phyloP scores from a whole-genome alignment of 2,113 vertebrate species.

The Ameiurus melas region DNA sequence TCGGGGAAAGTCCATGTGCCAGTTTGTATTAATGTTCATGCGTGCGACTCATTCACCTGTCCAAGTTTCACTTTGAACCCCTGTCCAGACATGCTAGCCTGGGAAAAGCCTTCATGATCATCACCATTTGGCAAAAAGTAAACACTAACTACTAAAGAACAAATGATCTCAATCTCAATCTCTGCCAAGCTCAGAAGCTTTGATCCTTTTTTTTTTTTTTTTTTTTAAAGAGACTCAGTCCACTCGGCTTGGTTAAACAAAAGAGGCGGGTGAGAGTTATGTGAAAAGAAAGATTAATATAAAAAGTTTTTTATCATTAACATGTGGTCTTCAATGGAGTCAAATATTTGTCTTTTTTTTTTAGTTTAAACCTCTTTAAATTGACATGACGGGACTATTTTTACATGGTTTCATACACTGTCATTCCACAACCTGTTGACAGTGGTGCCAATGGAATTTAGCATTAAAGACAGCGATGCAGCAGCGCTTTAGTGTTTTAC shows the following conservation, averaged over 20 bases:
- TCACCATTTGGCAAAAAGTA: conserved; percentile 40
- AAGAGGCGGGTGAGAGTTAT: background rate
- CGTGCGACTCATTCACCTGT: background rate
- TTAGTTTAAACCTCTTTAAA: background rate
- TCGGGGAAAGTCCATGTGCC: background rate
- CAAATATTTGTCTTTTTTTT: too few relatives aligned
- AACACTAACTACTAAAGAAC: conserved; percentile 45
- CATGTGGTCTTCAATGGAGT: too few relatives aligned
- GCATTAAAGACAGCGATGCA: background rate
- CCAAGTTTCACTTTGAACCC: conserved; percentile 24
- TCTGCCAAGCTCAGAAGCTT: background rate
- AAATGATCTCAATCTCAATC: conserved; percentile 12
- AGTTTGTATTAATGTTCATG: background rate
- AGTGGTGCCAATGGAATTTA: background rate
- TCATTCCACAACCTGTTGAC: background rate
- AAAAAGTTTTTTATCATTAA: background rate
- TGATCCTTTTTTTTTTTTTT: too few relatives aligned
- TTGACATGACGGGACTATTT: background rate
- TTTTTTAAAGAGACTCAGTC: background rate
- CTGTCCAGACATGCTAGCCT: conserved; percentile 41
- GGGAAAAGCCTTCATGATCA: conserved; percentile 11
- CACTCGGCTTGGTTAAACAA: background rate
- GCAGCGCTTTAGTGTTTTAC: background rate
- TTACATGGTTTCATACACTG: background rate
- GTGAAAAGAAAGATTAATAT: too few relatives aligned